Base-by-base conservation (phyloP, 2,797 vertebrate species). In the Brachyrhaphis roseni region DNA sequence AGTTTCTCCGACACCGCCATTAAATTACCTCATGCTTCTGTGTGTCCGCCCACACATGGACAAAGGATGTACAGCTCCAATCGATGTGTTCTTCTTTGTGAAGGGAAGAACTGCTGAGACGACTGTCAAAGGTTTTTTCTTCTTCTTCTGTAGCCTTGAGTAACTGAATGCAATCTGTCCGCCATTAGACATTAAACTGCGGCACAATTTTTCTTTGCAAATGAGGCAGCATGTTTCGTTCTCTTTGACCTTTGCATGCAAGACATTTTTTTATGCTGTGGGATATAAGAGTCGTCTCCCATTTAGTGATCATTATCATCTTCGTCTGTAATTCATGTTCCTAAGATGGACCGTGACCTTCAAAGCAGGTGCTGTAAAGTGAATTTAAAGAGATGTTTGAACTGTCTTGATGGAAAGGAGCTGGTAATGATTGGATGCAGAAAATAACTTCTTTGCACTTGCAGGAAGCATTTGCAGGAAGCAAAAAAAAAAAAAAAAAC, bases 1-100 rank as follows among this genome's bases (percentile, higher is more conserved):
- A 85, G 82, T 88, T 92, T 90, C 80, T 86, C 74, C 82, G 81
- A 81, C 74, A 82, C 71, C 13, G 2, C 74, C 83, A 86, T 90
- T 73, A 87, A 88, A 93, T 90, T 88, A 89, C 80, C 83, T 74
- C 70, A 79, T 79, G 62, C 77, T 75, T 81, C 64, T 71, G 34
- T 74, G 47, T 59, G 71, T 78, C 81, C 34, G 5, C 87, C 83
- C 84, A 89, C 84, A 79, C 75, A 8, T 39, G 49, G 47, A 73
- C 45, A 39, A 31, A 73, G 72, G 78, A 82, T 76, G 78, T 64
- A 64, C 68, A 77, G 53, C 76, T 57, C 36, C 59, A 72, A 72
- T 84, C 74, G 55, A 53, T 68, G 76, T 47, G 31, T 73, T 57
- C 34, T 66, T 72, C 77, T 57, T 10, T 78, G 34, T 75, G 47